Evolutionary conservation across 2,113 vertebrate species (phyloP).

Genomic region (Bujurquina vittata): DNA sequence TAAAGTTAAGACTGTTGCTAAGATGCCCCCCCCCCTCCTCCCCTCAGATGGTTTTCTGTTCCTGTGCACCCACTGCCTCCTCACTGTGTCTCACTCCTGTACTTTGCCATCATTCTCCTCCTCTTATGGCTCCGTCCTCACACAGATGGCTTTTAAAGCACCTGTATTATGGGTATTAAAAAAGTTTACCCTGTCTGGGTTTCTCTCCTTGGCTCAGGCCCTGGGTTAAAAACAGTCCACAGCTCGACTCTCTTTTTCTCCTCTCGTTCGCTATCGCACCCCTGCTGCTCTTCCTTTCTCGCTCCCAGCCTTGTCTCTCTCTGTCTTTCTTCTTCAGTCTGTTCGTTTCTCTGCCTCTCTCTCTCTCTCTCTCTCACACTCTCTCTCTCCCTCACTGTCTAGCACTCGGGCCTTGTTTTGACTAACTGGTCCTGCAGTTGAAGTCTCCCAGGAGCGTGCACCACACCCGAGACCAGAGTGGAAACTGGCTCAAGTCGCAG

Average conservation of each 20-base stretch:
- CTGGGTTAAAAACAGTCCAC: constrained; percentile 55
- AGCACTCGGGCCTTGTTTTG: constrained; percentile 77
- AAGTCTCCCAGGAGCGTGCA: constrained; percentile 79
- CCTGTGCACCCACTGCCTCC: constrained; percentile 20
- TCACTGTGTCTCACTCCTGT: constrained; percentile 20
- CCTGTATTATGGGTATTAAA: constrained; percentile 72
- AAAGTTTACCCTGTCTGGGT: constrained; percentile 67
- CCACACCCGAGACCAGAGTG: constrained; percentile 82
- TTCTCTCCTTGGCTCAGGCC: constrained; percentile 57
- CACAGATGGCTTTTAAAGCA: constrained; percentile 72
- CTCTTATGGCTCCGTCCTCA: constrained; percentile 43
- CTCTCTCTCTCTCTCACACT: background rate
- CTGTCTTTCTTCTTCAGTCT: background rate
- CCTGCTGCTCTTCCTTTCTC: constrained; percentile 16
- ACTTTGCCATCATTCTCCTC: constrained; percentile 35
- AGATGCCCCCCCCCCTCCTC: background rate
- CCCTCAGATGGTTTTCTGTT: background rate
- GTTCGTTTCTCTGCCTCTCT: background rate
- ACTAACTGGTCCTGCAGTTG: constrained; percentile 76
- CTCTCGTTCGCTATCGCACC: constrained; percentile 15
- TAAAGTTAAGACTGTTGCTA: background rate
- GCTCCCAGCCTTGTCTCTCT: constrained; percentile 1
- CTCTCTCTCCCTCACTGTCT: constrained; percentile 48
- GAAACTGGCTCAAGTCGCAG: constrained; percentile 79
- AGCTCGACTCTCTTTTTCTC: constrained; percentile 13